Evolutionary conservation across 2,888 invertebrate genomes (phyloP).

Genomic region (Synanthedon andrenaeformis): DNA sequence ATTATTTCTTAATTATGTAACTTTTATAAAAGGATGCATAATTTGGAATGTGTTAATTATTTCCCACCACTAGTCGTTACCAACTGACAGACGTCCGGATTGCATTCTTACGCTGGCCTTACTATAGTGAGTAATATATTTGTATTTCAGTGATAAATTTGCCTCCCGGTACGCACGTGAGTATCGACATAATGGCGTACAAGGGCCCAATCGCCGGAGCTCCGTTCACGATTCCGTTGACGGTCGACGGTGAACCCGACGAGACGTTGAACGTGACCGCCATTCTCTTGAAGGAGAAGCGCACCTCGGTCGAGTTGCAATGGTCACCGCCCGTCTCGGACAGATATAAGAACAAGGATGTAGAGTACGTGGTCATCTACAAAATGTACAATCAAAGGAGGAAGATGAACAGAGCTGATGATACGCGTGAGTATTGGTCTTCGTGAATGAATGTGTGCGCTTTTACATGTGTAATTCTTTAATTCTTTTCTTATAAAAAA

Average conservation of each 20-base stretch:
- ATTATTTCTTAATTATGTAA: no score
- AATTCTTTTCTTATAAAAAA: no score
- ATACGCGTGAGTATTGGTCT: no score
- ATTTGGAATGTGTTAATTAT: no score
- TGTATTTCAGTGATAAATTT: constrained; percentile 58
- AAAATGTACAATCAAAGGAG: constrained; percentile 28
- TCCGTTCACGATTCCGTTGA: constrained; percentile 48
- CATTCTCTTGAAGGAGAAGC: constrained; percentile 60
- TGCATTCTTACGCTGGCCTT: no score
- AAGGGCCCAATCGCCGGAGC: constrained; percentile 71
- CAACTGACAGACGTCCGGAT: no score
- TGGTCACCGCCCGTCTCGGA: constrained; percentile 75
- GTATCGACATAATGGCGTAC: constrained; percentile 73
- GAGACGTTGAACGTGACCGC: constrained; percentile 65
- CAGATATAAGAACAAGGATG: constrained; percentile 46
- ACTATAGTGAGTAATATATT: neutral
- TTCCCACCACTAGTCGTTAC: no score
- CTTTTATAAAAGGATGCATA: no score
- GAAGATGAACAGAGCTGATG: constrained; percentile 12
- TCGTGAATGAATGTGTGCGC: no score
- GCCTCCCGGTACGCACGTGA: constrained; percentile 59
- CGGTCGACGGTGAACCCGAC: constrained; percentile 60
- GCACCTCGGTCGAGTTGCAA: constrained; percentile 73
- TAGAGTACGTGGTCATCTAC: constrained; percentile 80
- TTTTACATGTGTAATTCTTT: no score